Evolutionary conservation across 2,797 vertebrate genomes (phyloP).

Genomic region (Leptodactylus fallax): DNA sequence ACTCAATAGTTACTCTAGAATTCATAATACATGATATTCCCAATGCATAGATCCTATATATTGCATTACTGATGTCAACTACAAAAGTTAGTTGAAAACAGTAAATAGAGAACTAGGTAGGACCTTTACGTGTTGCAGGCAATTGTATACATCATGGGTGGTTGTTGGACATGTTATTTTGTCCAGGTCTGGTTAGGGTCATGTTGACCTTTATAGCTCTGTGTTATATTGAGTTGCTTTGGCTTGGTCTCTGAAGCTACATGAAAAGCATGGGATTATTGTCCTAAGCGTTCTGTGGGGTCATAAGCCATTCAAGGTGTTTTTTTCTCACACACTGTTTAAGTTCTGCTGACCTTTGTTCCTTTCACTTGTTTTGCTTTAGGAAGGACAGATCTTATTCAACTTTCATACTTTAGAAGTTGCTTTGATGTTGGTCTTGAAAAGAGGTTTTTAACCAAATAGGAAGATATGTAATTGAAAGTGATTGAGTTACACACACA

Average conservation of each 20-base stretch:
- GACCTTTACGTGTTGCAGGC: not conserved
- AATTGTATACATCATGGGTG: not conserved
- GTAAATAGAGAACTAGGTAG: not conserved
- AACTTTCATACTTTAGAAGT: not conserved
- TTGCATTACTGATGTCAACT: no score
- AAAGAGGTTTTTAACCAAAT: not conserved
- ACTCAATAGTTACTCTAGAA: not conserved
- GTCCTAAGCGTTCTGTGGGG: not conserved
- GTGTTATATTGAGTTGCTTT: conserved; percentile 2
- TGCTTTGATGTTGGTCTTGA: conserved; percentile 32
- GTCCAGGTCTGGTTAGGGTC: not conserved
- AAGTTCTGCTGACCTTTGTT: conserved; percentile 48
- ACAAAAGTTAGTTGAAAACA: no score
- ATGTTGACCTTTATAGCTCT: not conserved
- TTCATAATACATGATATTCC: not conserved
- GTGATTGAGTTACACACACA: conserved; percentile 18
- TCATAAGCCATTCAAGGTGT: conserved; percentile 4
- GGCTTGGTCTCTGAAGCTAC: not conserved
- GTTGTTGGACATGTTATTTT: not conserved
- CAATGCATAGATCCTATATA: not conserved
- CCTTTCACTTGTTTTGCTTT: conserved; percentile 47
- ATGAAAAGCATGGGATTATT: not conserved
- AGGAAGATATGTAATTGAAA: not conserved
- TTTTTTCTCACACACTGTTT: conserved; percentile 17
- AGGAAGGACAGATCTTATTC: conserved; percentile 3